Evolutionary conservation across 2,113 vertebrate species (phyloP).

Genomic region (Hassar affinis): DNA sequence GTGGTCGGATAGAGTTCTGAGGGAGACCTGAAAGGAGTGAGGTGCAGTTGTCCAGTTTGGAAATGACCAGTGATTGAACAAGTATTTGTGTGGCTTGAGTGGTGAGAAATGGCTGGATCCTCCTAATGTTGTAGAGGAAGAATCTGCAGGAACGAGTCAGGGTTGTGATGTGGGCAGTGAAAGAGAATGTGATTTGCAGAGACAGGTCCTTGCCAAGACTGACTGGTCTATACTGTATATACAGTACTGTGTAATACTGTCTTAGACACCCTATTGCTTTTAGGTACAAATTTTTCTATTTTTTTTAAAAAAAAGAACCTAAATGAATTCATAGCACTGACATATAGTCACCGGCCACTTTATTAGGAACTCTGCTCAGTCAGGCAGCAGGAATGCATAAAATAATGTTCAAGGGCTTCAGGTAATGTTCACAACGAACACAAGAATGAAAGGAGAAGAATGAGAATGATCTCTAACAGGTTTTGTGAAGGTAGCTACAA

Average conservation of each 20-base stretch:
- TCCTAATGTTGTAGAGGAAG: too few species aligned
- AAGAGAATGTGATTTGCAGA: not conserved
- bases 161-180: too few species aligned
- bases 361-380: not conserved
- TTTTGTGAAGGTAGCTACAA: not conserved
- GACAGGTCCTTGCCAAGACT: not conserved
- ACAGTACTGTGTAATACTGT: not conserved
- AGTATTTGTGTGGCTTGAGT: too few species aligned
- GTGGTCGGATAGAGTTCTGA: too few species aligned
- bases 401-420: not conserved
- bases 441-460: not conserved
- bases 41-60: too few species aligned
- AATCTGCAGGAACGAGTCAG: too few species aligned
- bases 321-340: not conserved
- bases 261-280: not conserved
- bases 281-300: too few species aligned
- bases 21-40: too few species aligned
- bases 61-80: too few species aligned
- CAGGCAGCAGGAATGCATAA: not conserved
- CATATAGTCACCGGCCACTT: not conserved
- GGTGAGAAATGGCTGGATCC: too few species aligned
- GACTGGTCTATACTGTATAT: not conserved
- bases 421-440: not conserved
- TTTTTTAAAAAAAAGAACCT: not conserved
- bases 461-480: not conserved